Base-by-base conservation (phyloP, 2,888 invertebrate genomes). In the Amphipoea oculea region DNA sequence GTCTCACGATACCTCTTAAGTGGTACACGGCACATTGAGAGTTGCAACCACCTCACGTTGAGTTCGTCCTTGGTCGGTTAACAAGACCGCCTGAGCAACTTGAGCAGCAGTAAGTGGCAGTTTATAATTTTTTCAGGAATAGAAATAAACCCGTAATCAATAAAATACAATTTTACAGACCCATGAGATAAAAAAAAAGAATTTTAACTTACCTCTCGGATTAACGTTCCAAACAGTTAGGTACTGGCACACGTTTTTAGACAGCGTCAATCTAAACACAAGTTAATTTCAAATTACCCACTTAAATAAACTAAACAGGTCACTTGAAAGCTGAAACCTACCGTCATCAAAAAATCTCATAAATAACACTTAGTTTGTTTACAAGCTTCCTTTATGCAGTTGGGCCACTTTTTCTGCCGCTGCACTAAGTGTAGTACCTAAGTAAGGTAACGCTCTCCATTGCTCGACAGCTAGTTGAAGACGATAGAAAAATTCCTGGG, bases 401-500 rank as follows among this genome's bases (percentile, higher is more conserved):
- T 42, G 40, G 40, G 11, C 23, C 54, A 54, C 54, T 23, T 54
- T 69, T 48, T 69, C 68, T 69, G 68, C 68, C 68, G 20, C 51
- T 20, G 29, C 68, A 12, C 51, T 20, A 20, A 23, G 12, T 70
- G 6, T n/a, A n/a, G n/a, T 4, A n/a, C 57, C 57, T 17, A 20
- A 54, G 29, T 48, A 69, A 5, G 17, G 17, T 29, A 29, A n/a
- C 14, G 5, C 29, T 4, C 11, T 45, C 23, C 0, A 63, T 42
- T 36, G 3, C 23, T 2, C 45, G 29, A 20, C 9, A 72, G 20
- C 42, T 20, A 29, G 45, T 17, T 45, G n/a, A 60, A 2, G 17
- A 2, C 1, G n/a, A 45, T 29, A 29, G 9, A 23, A n/a, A 42
- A 60, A 40, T 14, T 42, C 4, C 1, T 63, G 63, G 4, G 0